These are phyloP conservation scores for Embiotoca jacksoni DNA, from an alignment of 2,113 vertebrate species.

Conservation along the genomic window DNA sequence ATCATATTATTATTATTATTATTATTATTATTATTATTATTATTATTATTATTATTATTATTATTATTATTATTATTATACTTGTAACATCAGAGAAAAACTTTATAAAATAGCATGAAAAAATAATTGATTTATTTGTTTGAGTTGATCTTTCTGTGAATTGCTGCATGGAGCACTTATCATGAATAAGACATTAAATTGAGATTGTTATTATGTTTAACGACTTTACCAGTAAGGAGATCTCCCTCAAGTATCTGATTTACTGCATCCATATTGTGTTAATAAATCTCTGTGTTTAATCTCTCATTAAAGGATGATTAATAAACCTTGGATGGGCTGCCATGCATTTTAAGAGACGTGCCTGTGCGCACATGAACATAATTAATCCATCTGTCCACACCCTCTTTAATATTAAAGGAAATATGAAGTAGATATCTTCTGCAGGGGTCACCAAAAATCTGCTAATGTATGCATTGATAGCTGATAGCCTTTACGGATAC, in stretches of 20 bases:
- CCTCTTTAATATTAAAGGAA: conserved; percentile 46
- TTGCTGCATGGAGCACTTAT: conserved; percentile 13
- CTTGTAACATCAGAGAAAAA: neutral
- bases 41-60: neutral
- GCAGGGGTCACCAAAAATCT: conserved; percentile 56
- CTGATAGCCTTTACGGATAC: conserved; percentile 11
- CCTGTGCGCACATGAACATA: conserved; percentile 39
- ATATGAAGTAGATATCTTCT: conserved; percentile 39
- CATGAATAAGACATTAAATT: conserved; percentile 50
- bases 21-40: neutral
- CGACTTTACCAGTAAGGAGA: conserved; percentile 23
- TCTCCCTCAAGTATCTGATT: conserved; percentile 58
- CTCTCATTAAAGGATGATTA: conserved; percentile 73
- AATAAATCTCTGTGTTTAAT: conserved; percentile 69
- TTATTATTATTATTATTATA: neutral
- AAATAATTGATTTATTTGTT: conserved; percentile 22
- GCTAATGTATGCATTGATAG: conserved; percentile 39
- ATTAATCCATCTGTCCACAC: conserved; percentile 66
- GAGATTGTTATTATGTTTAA: conserved; percentile 54
- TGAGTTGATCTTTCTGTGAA: conserved; percentile 13
- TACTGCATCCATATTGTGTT: conserved; percentile 48
- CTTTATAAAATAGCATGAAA: neutral
- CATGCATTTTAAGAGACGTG: conserved; percentile 58
- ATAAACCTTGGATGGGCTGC: conserved; percentile 55
- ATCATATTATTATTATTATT: neutral